A percentile compares a stretch with the other conserved stretches of the same genome.
phyloP scores from a whole-genome alignment of 2,888 invertebrate species.

The Rhamphomyia laevipes region DNA sequence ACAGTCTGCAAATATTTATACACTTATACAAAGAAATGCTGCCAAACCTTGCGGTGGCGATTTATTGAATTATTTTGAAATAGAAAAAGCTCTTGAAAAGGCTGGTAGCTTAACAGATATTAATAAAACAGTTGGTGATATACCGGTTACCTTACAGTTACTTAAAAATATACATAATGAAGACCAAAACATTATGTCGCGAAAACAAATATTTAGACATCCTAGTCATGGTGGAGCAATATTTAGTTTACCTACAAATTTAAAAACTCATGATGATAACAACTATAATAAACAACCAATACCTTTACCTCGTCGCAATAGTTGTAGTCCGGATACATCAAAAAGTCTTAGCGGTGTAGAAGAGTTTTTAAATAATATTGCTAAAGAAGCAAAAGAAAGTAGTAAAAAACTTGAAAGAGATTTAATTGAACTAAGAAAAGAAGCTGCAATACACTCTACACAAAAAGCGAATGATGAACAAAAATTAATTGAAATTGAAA shows the following conservation, averaged over 20 bases:
- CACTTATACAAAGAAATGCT: conserved; percentile 55
- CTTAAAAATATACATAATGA: conserved; percentile 30
- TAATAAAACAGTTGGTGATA: conserved; percentile 24
- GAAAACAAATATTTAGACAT: conserved; percentile 27
- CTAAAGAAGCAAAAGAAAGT: conserved; percentile 63
- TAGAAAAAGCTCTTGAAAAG: conserved; percentile 44
- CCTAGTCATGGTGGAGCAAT: conserved; percentile 35
- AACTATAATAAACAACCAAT: conserved; percentile 40
- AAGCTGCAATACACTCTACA: conserved; percentile 27
- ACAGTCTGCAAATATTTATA: conserved; percentile 72
- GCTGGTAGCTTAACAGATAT: conserved; percentile 51
- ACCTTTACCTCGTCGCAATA: conserved; percentile 43
- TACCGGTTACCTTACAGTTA: conserved; percentile 29
- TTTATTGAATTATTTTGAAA: conserved; percentile 45
- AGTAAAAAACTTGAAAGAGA: conserved; percentile 58
- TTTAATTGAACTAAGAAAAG: conserved; percentile 43
- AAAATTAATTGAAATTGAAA: conserved; percentile 37
- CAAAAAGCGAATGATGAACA: conserved; percentile 24
- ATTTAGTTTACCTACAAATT: conserved; percentile 30
- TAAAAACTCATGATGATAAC: conserved; percentile 19
- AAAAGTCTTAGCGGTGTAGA: conserved; percentile 46
- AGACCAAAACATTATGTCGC: conserved; percentile 17
- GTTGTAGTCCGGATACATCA: conserved; percentile 39
- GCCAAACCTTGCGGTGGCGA: conserved; percentile 37
- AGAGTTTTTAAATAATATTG: conserved; percentile 59